Evolutionary conservation across 1,140 invertebrate genomes (phyloP).

Genomic region (Arctopsyche grandis): DNA sequence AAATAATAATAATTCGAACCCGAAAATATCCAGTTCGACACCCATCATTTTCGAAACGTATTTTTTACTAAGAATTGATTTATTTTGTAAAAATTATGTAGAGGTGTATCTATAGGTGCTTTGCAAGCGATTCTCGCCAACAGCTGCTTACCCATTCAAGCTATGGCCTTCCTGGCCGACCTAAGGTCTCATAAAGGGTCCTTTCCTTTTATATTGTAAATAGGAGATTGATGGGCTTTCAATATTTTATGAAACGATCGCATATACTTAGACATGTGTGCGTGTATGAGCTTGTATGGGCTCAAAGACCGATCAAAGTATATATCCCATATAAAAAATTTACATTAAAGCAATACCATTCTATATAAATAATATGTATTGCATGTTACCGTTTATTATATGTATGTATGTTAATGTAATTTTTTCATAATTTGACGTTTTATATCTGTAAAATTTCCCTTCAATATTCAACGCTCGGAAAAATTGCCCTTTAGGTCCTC

Average conservation of each 20-base stretch:
- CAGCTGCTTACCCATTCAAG: conserved; percentile 36
- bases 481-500: not conserved
- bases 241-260: conserved; percentile 35
- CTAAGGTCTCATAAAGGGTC: conserved; percentile 33
- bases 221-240: conserved; percentile 40
- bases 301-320: not conserved
- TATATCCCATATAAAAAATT: not conserved
- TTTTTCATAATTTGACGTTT: not conserved
- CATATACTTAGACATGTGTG: not conserved
- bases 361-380: not conserved
- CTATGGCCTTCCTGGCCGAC: conserved; percentile 18
- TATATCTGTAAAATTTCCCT: no score
- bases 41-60: no score
- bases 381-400: no score
- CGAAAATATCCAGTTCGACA: no score
- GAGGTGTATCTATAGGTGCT: not conserved
- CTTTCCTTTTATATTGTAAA: conserved; percentile 40
- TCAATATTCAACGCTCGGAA: not conserved
- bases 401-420: no score
- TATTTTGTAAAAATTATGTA: not conserved
- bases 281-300: not conserved
- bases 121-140: not conserved
- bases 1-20: no score
- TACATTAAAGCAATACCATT: not conserved
- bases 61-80: not conserved